These are phyloP conservation scores for Corythaeola cristata DNA, from an alignment of 2,113 vertebrate genomes.

Conservation along the genomic window DNA sequence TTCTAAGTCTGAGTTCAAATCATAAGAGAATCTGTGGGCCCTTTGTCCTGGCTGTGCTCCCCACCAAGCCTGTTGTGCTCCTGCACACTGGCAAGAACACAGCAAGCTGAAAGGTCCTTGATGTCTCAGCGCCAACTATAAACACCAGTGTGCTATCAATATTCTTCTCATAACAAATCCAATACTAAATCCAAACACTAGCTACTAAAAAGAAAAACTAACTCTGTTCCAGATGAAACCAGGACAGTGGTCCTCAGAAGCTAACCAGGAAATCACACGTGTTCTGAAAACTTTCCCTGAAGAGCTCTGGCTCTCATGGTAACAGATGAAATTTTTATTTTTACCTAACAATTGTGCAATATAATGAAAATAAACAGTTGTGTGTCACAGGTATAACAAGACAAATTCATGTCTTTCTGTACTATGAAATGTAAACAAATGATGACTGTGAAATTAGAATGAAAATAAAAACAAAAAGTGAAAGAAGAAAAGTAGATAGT, in stretches of 20 bases:
- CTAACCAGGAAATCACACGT: neutral
- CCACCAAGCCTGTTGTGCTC: too few relatives aligned
- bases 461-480: neutral
- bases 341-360: neutral
- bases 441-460: neutral
- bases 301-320: neutral
- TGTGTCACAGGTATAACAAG: neutral
- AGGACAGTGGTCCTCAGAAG: neutral
- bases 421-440: neutral
- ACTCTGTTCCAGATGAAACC: too few relatives aligned
- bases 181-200: too few relatives aligned
- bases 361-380: neutral
- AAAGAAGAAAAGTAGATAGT: neutral
- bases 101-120: too few relatives aligned
- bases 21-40: too few relatives aligned
- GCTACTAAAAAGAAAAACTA: too few relatives aligned
- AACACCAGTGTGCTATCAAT: too few relatives aligned
- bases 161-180: too few relatives aligned
- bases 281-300: neutral
- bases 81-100: too few relatives aligned
- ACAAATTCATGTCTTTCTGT: neutral
- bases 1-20: too few relatives aligned
- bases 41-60: too few relatives aligned
- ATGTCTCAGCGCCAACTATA: too few relatives aligned
- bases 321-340: neutral